Evolutionary conservation across 2,113 vertebrate species (phyloP).

Genomic region (Corythornis madagascariensis): DNA sequence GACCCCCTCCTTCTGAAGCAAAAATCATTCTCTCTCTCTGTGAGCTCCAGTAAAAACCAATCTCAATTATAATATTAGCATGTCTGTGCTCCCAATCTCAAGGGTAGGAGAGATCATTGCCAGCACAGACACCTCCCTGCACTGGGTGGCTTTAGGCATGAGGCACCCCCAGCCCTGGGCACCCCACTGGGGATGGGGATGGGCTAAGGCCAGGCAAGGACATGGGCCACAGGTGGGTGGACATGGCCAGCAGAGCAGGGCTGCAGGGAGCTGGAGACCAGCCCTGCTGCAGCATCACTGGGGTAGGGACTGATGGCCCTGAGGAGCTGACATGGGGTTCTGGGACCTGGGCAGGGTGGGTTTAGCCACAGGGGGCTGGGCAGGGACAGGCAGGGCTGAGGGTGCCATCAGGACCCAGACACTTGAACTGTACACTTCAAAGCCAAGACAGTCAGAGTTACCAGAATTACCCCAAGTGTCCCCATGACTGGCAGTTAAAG

Average conservation of each 20-base stretch:
- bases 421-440: not conserved
- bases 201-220: fast-evolving
- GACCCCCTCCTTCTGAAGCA: not conserved
- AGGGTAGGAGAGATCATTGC: not conserved
- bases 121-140: not conserved
- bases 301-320: not conserved
- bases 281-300: fast-evolving
- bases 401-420: not conserved
- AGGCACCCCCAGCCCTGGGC: not conserved
- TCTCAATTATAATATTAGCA: not conserved
- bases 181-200: not conserved
- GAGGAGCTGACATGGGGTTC: not conserved
- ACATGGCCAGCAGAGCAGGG: not conserved
- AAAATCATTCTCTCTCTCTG: not conserved
- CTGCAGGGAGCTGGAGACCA: not conserved
- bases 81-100: fast-evolving
- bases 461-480: not conserved
- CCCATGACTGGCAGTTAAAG: not conserved
- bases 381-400: not conserved
- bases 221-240: fast-evolving
- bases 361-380: not conserved
- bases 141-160: fast-evolving
- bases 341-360: not conserved
- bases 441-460: not conserved
- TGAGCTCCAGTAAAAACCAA: not conserved